Evolutionary conservation across 2,888 invertebrate species (phyloP), one percentile per base, ranked within the genome.

Genomic region (Eulithis testata): DNA sequence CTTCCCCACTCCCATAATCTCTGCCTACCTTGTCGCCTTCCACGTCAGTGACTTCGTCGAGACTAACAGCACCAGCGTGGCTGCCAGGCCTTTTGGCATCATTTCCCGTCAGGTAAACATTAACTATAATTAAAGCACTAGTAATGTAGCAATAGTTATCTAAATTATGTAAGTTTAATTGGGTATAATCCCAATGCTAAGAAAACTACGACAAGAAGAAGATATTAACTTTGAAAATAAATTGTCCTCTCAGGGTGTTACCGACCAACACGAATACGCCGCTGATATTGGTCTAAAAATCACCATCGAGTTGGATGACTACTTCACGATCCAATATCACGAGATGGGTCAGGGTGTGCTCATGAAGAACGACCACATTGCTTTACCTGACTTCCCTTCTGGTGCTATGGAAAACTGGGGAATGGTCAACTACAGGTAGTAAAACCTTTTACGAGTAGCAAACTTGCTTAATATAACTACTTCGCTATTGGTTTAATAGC

Each of bases 341-440:
- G 86, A 90, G 14, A 95, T 95, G 90, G 94, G 94, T 3, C 85
- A 89, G 64, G 90, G 88, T 21, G 68, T 76, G 21, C 75, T 84
- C 0, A 93, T 95, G 81, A 93, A 93, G 76, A 93, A 93, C 49
- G 97, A 97, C 76, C 95, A 96, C 71, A 95, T 96, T 43, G 97
- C 97, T 14, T 92, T 97, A 60, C 96, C 97, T 9, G 96, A 97
- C 80, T 96, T 97, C 84, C 94, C 95, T 9, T 95, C 96, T 72
- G 96, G 96, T 73, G 97, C 97, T 72, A 97, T 97, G 97, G 97
- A 97, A 84, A 97, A 97, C 84, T 97, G 97, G 97, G 97, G 97
- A 66, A 93, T 97, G 80, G 95, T 97, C 4, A 97, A 96, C 31
- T 97, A 96, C 91, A 95, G 95, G 95, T 95, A 40, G 12, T 50